Evolutionary conservation across 2,888 invertebrate species (phyloP), one percentile per base, ranked within the genome.

Genomic region (Teleiodes luculella): DNA sequence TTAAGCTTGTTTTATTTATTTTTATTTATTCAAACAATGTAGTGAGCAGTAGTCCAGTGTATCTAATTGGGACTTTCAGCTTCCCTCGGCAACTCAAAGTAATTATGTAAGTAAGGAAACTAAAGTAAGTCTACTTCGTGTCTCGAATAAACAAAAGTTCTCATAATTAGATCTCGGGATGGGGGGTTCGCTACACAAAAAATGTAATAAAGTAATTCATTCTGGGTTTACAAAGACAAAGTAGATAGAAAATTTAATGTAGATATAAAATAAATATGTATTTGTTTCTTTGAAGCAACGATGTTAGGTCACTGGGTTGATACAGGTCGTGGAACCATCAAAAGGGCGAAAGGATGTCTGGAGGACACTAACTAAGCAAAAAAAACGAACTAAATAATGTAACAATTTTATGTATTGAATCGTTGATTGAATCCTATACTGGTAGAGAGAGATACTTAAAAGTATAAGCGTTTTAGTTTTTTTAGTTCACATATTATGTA

Each of bases 261-360:
- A n/a, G n/a, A n/a, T n/a, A n/a, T n/a, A n/a, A n/a, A n/a, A n/a
- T n/a, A n/a, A n/a, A n/a, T n/a, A n/a, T n/a, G n/a, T n/a, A n/a
- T n/a, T n/a, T 24, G 14, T 37, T 13, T 37, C 3, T 37, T 37
- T 37, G 37, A 14, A 7, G 14, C 16, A 5, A 36, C 13, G 36
- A 36, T n/a, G n/a, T 24, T 24, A 24, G 24, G 6, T 24, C 24
- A 14, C 1, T 37, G 37, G 18, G 11, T 20, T 5, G 24, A 3
- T 3, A 11, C n/a, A 20, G 41, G 41, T 41, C 41, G 11, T 20
- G 5, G 41, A 10, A 7, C 10, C 41, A 24, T 41, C 33, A 33
- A 33, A 14, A 28, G 45, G 45, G 30, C 45, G 30, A 28, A 13
- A 45, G 30, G 45, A 28, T 45, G 45, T 45, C 45, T 45, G 28